Evolutionary conservation across 2,888 invertebrate species (phyloP), one percentile per base, ranked within the genome.

Genomic region (Auanema sp.): DNA sequence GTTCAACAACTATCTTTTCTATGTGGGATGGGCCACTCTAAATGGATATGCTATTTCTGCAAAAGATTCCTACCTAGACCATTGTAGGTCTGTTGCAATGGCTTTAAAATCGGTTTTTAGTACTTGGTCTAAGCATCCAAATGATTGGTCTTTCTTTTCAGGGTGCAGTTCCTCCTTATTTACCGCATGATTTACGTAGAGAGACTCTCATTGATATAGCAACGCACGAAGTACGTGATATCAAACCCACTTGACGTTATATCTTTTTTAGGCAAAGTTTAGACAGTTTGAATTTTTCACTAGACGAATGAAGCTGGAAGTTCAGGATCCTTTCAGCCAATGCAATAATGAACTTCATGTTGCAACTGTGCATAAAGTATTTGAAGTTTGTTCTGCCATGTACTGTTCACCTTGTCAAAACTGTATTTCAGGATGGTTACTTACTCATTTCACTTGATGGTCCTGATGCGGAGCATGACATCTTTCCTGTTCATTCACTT

Each of bases 1-100:
- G 94, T 95, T n/a, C 95, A 96, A 95, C 2, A 92, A 95, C 0
- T 93, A 92, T 83, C 91, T 97, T 83, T 94, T 97, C 83, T 94
- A 96, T 56, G 91, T 92, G 11, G 96, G 97, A 1, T 97, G 97
- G 96, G 92, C 96, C 0, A 90, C 90, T 64, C 86, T 90, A 63
- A 90, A 93, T 0, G 94, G 93, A 0, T 96, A 96, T 83, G 89
- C 90, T 55, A 87, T 97, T 53, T 90, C 91, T 61, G 93, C 94
- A 0, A 91, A 66, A 33, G 50, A 57, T 12, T 65, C 65, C 4
- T 79, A 79, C 62, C 64, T 42, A 12, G 44, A 60, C 16, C 79
- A 78, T 56, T 65, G 72, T 21, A 43, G 61, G n/a, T 50, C 25
- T 10, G 75, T 78, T n/a, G 70, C 71, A 0, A 58, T 65, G 11